Evolutionary conservation across 2,113 vertebrate genomes (phyloP).

Genomic region (Natator depressus): DNA sequence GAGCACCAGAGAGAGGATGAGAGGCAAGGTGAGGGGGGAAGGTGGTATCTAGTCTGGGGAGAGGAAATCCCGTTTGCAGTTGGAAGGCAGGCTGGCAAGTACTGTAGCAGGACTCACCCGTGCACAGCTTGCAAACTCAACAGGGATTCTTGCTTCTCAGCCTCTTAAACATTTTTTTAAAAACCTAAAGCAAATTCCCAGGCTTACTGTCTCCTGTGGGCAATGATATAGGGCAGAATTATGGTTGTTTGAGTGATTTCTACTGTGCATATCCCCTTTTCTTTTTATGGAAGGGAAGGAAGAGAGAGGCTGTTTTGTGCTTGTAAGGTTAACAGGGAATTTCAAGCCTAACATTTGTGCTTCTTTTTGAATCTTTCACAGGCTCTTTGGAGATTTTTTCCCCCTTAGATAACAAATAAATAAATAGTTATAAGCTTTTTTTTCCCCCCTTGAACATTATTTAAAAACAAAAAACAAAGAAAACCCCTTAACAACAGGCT

Average conservation of each 20-base stretch:
- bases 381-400: rapidly evolving
- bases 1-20: rapidly evolving
- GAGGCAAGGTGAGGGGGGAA: not conserved
- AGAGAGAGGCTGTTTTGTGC: not conserved
- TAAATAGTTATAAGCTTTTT: not conserved
- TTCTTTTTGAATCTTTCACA: not conserved
- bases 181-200: not conserved
- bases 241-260: not conserved
- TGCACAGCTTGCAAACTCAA: rapidly evolving
- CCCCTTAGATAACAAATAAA: not conserved
- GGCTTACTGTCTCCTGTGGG: not conserved
- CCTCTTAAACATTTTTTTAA: rapidly evolving
- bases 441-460: not conserved
- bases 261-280: not conserved
- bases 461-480: not conserved
- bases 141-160: rapidly evolving
- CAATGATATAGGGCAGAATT: not conserved
- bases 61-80: not conserved
- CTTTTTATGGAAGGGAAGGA: not conserved
- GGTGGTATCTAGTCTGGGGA: not conserved
- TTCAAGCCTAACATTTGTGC: not conserved
- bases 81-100: not conserved
- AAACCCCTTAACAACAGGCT: not conserved
- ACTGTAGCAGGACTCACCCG: not conserved
- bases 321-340: not conserved